A percentile compares a stretch with the other conserved stretches of the same genome.
phyloP scores from a whole-genome alignment of 2,797 vertebrate genomes.

The Lepus oiostolus region DNA sequence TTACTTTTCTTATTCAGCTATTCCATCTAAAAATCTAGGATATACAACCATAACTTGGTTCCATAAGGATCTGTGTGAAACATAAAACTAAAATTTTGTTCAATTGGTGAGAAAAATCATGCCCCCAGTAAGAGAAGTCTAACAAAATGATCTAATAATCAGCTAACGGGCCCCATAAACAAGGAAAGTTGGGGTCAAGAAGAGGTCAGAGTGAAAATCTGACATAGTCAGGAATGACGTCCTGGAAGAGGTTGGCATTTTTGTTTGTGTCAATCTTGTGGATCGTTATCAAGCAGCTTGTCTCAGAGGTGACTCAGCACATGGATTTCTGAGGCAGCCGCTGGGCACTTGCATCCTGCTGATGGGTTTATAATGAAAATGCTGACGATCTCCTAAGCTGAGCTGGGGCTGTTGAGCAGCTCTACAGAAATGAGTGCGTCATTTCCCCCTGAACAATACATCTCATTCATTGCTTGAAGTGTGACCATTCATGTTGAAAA shows the following conservation, averaged over 20 bases:
- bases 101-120: not conserved
- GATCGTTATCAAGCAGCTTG: not conserved
- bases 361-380: constrained; percentile 75
- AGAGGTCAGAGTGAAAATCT: not conserved
- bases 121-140: not conserved
- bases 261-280: not conserved
- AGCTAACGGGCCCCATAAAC: constrained; percentile 18
- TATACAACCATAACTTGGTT: not conserved
- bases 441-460: constrained; percentile 81
- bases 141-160: constrained; percentile 10
- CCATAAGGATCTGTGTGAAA: not conserved
- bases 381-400: constrained; percentile 72
- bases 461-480: constrained; percentile 81
- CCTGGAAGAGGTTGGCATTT: not conserved
- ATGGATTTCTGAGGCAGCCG: constrained; percentile 62
- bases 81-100: constrained; percentile 9
- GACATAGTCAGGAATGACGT: not conserved
- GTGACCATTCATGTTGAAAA: constrained; percentile 84
- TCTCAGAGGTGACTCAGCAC: constrained; percentile 74
- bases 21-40: not conserved
- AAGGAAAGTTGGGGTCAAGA: constrained; percentile 27
- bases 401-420: constrained; percentile 50
- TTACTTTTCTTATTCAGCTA: not conserved
- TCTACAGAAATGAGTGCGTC: constrained; percentile 75
- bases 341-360: not conserved